phyloP scores from a whole-genome alignment of 2,888 invertebrate genomes.

The Conomelus anceps region DNA sequence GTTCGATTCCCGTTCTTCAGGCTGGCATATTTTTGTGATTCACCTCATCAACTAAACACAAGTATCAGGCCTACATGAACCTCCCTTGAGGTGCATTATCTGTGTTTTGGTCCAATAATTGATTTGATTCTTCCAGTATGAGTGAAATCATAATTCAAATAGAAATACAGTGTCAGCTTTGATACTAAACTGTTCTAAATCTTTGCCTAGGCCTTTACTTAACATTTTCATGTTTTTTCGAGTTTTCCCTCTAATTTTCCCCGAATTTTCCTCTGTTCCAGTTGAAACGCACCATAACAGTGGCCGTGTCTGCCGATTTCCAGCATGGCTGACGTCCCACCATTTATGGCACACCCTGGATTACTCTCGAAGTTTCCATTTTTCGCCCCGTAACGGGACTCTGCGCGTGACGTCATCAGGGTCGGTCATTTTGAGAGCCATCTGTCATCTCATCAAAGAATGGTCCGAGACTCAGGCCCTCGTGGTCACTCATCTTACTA shows the following conservation, averaged over 20 bases:
- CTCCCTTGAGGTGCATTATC: too few species aligned
- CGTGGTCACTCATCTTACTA: slow-evolving; percentile 65
- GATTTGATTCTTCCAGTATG: too few species aligned
- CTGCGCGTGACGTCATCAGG: slow-evolving; percentile 40
- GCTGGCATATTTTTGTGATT: too few species aligned
- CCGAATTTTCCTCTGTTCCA: slow-evolving; percentile 40
- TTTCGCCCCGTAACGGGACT: slow-evolving; percentile 51
- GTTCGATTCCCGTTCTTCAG: too few species aligned
- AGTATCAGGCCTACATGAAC: too few species aligned
- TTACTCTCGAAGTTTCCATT: slow-evolving; percentile 61
- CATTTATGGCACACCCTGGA: slow-evolving; percentile 75
- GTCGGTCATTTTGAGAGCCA: slow-evolving; percentile 46
- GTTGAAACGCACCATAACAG: slow-evolving; percentile 47
- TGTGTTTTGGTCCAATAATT: too few species aligned
- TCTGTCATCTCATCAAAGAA: slow-evolving; percentile 32
- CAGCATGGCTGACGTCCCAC: slow-evolving; percentile 67
- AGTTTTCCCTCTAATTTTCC: neutral
- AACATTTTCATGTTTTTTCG: too few species aligned
- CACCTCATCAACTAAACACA: too few species aligned
- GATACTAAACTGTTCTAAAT: too few species aligned
- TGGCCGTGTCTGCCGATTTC: slow-evolving; percentile 58
- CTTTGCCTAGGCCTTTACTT: too few species aligned
- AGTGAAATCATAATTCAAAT: too few species aligned
- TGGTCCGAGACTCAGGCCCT: slow-evolving; percentile 37
- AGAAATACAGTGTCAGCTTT: too few species aligned